Percentiles rank a stretch among this genome's conserved stretches.
Conservation (phyloP, 2,113 vertebrate genomes). For the Corythornis vintsioides region DNA sequence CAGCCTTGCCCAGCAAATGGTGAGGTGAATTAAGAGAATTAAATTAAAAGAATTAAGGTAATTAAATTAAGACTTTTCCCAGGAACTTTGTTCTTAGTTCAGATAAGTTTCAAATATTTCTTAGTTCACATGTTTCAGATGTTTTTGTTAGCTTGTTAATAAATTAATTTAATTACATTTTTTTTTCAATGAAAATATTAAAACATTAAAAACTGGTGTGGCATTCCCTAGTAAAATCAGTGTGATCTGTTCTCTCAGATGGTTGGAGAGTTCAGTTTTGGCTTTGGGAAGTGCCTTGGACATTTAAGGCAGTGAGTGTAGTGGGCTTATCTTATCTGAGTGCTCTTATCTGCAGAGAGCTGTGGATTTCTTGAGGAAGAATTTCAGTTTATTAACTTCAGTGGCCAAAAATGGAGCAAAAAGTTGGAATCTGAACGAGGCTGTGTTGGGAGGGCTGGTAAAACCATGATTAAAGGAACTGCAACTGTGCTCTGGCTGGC, state of each 20-base stretch:
- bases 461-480: constrained; percentile 3
- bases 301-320: no score
- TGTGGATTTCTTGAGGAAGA: background rate
- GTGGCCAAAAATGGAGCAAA: background rate
- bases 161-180: accelerated
- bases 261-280: background rate
- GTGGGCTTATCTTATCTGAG: background rate
- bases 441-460: background rate
- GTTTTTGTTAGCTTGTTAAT: background rate
- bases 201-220: no score
- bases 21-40: background rate
- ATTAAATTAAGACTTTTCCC: no score
- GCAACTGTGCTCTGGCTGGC: constrained; percentile 24
- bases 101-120: no score
- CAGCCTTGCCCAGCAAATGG: background rate
- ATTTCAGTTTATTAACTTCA: background rate
- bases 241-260: no score
- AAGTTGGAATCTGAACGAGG: background rate
- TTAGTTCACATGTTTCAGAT: background rate
- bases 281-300: background rate
- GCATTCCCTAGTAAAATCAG: no score
- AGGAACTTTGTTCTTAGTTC: background rate
- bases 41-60: background rate
- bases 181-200: background rate
- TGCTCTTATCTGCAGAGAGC: background rate